Percentiles rank a stretch among this genome's conserved stretches.
phyloP scores from a whole-genome alignment of 1,140 invertebrate species.

The Pararge aegeria region DNA sequence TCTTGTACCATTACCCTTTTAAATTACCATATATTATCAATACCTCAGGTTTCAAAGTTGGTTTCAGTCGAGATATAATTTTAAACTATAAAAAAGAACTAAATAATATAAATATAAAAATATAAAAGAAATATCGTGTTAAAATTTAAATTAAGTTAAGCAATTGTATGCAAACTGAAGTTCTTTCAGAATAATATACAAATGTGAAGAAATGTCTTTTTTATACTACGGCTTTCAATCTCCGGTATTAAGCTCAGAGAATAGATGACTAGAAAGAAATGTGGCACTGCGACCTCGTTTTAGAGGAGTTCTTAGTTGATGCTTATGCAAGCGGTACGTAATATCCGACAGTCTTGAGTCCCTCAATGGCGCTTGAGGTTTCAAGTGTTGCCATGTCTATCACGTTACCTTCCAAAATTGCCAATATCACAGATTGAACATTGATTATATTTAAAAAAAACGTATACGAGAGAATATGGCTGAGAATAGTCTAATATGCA shows the following conservation, averaged over 20 bases:
- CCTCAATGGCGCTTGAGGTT: background rate
- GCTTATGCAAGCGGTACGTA: slow-evolving; percentile 9
- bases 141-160: background rate
- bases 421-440: background rate
- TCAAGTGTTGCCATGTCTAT: slow-evolving; percentile 6
- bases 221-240: slow-evolving; percentile 1
- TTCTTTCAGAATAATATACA: background rate
- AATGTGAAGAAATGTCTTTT: background rate
- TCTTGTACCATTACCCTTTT: no score
- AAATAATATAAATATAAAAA: no score
- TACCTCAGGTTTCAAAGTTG: no score
- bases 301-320: slow-evolving; percentile 8
- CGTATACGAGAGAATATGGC: no score
- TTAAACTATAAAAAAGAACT: no score
- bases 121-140: no score
- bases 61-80: no score
- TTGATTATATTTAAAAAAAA: background rate
- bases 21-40: no score
- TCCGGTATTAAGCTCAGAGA: slow-evolving; percentile 6
- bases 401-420: slow-evolving; percentile 1
- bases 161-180: background rate
- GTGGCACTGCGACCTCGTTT: slow-evolving; percentile 7
- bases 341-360: slow-evolving; percentile 3
- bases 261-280: slow-evolving; percentile 7
- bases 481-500: no score